These are phyloP conservation scores for Lophochroa leadbeateri DNA, from an alignment of 2,113 vertebrate genomes.

Conservation along the genomic window DNA sequence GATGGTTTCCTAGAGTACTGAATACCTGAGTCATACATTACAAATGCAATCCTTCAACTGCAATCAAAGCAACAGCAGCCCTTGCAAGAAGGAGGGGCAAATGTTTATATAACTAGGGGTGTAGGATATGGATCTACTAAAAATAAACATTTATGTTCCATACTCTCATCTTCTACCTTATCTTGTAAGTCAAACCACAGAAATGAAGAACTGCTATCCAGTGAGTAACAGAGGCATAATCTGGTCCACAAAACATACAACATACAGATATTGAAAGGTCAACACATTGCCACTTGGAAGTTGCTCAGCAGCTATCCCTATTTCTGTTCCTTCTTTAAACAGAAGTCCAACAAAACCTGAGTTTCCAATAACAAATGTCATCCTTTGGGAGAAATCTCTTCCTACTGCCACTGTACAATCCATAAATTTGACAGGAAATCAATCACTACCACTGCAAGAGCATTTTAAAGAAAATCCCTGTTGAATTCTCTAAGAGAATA, in stretches of 20 bases:
- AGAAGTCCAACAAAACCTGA: not conserved
- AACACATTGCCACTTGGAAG: not conserved
- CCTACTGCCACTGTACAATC: conserved; percentile 14
- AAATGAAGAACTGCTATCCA: not conserved
- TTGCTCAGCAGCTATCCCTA: not conserved
- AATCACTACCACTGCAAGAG: conserved; percentile 33
- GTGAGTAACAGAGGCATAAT: not conserved
- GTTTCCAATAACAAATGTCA: conserved; percentile 17
- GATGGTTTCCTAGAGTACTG: not conserved
- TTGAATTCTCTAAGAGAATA: not conserved
- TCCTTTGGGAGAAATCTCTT: conserved; percentile 31
- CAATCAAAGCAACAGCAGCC: not conserved
- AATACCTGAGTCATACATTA: not conserved
- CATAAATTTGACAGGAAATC: conserved; percentile 57
- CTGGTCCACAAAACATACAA: not conserved
- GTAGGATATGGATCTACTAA: not conserved
- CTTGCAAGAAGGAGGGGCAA: not conserved
- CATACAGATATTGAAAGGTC: not conserved
- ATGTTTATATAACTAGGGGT: not conserved
- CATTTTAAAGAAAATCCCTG: conserved; percentile 36
- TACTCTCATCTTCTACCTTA: not conserved
- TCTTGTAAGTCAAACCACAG: not conserved
- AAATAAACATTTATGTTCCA: not conserved
- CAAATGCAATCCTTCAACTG: not conserved
- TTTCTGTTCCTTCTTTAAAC: conserved; percentile 18